Percentiles rank a stretch among this genome's conserved stretches.
phyloP scores from a whole-genome alignment of 1,140 invertebrate species.

The Archivesica marissinica region DNA sequence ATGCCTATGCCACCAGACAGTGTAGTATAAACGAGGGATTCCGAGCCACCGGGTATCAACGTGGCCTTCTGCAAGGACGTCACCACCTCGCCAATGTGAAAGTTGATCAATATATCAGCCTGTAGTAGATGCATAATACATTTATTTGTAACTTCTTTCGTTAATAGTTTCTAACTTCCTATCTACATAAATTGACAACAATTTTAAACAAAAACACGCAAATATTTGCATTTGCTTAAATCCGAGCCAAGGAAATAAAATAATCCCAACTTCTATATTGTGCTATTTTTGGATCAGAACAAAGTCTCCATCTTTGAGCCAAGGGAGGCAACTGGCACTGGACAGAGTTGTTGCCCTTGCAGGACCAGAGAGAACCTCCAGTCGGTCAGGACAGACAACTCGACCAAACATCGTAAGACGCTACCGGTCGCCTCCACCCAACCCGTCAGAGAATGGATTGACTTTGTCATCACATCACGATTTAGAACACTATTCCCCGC shows the following conservation, averaged over 20 bases:
- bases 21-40: slow-evolving; percentile 98
- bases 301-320: slow-evolving; percentile 50
- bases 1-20: slow-evolving; percentile 96
- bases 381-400: neutral
- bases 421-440: slow-evolving; percentile 32
- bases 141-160: too few relatives aligned
- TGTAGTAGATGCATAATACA: too few relatives aligned
- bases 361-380: slow-evolving; percentile 45
- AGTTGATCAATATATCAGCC: slow-evolving; percentile 95
- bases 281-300: too few relatives aligned
- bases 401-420: slow-evolving; percentile 7
- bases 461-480: slow-evolving; percentile 33
- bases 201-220: too few relatives aligned
- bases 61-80: slow-evolving; percentile 92
- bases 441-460: slow-evolving; percentile 55
- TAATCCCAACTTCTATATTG: too few relatives aligned
- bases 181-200: too few relatives aligned
- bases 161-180: too few relatives aligned
- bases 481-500: neutral
- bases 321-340: slow-evolving; percentile 41
- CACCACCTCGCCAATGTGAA: slow-evolving; percentile 97
- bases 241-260: too few relatives aligned
- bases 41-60: slow-evolving; percentile 97
- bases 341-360: slow-evolving; percentile 21
- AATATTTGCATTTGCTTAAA: too few relatives aligned